These are phyloP conservation scores for Aplochiton taeniatus DNA, from an alignment of 2,797 vertebrate species.

Conservation along the genomic window DNA sequence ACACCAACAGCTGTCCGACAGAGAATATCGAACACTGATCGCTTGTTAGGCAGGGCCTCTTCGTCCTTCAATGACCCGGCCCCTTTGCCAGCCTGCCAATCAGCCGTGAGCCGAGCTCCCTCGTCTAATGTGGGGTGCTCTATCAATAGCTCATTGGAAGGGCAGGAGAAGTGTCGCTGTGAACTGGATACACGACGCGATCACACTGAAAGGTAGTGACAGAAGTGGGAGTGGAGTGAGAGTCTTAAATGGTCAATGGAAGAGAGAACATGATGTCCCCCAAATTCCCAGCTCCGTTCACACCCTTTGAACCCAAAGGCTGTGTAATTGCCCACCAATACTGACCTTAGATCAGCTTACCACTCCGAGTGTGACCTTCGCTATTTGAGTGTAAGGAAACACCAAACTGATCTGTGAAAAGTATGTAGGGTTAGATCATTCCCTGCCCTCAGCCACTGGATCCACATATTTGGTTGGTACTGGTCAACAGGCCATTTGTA, in stretches of 20 bases:
- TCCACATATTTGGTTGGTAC: too few relatives aligned
- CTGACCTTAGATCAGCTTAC: too few relatives aligned
- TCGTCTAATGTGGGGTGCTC: too few relatives aligned
- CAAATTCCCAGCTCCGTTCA: neutral
- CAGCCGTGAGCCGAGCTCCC: conserved; percentile 4
- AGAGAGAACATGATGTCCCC: conserved; percentile 2
- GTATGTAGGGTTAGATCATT: too few relatives aligned
- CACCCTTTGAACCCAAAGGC: too few relatives aligned
- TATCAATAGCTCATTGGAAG: neutral
- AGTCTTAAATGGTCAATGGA: neutral
- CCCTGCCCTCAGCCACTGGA: too few relatives aligned
- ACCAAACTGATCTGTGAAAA: too few relatives aligned
- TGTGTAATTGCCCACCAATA: too few relatives aligned
- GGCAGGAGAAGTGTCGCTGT: conserved; percentile 31
- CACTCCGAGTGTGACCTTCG: too few relatives aligned
- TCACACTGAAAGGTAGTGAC: neutral
- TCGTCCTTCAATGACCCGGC: conserved; percentile 31
- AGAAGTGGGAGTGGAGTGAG: neutral
- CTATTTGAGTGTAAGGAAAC: too few relatives aligned
- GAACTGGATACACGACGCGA: conserved; percentile 33
- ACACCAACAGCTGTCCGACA: conserved; percentile 22
- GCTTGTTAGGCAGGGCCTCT: conserved; percentile 25
- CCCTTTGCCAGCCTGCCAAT: conserved; percentile 11
- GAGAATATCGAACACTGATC: conserved; percentile 38
- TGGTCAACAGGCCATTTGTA: too few relatives aligned